Evolutionary conservation across 1,140 invertebrate species (phyloP).

Genomic region (Vanessa atalanta): DNA sequence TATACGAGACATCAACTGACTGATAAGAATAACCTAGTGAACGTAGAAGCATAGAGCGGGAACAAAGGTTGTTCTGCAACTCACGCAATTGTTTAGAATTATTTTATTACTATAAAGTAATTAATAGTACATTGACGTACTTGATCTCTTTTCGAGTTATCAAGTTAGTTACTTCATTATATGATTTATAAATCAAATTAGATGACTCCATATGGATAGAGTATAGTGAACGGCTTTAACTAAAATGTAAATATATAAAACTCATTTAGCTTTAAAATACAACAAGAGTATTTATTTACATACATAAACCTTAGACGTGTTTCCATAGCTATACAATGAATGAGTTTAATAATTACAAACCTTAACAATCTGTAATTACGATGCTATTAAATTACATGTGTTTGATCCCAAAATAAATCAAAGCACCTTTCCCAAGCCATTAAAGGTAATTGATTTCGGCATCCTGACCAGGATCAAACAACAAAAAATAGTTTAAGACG

Average conservation of each 20-base stretch:
- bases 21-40: slow-evolving; percentile 41
- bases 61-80: slow-evolving; percentile 8
- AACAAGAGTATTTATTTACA: too few species aligned
- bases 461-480: slow-evolving; percentile 29
- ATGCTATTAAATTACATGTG: slow-evolving; percentile 54
- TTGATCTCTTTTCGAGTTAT: too few species aligned
- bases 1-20: slow-evolving; percentile 28
- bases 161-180: too few species aligned
- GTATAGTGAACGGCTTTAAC: too few species aligned
- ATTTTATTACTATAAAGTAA: not conserved
- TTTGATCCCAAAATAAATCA: slow-evolving; percentile 57
- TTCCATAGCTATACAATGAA: not conserved
- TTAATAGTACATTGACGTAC: not conserved
- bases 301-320: too few species aligned
- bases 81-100: not conserved
- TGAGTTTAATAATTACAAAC: slow-evolving; percentile 50
- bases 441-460: slow-evolving; percentile 69
- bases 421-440: slow-evolving; percentile 48
- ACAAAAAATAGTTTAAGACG: slow-evolving; percentile 39
- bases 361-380: slow-evolving; percentile 44
- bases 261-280: too few species aligned
- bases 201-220: too few species aligned
- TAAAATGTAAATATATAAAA: too few species aligned
- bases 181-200: too few species aligned
- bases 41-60: not conserved